These are phyloP conservation scores for Rhinogobius similis DNA, from an alignment of 2,113 vertebrate genomes.

Conservation along the genomic window DNA sequence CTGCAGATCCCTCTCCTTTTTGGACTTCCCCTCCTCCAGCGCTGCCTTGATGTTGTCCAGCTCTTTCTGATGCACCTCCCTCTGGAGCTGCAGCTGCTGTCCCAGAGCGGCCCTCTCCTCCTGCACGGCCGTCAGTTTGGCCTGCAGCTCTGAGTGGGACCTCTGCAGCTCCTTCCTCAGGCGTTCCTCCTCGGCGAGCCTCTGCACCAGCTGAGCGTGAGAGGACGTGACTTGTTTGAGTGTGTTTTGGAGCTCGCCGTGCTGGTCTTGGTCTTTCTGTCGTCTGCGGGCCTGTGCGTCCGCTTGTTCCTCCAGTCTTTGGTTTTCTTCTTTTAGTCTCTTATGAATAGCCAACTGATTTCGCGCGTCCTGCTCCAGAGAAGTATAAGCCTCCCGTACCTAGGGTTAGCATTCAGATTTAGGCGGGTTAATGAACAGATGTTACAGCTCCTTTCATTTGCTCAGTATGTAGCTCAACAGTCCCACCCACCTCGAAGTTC, in stretches of 20 bases:
- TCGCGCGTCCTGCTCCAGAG: conserved; percentile 78
- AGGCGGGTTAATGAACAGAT: no score
- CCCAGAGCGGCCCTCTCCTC: conserved; percentile 79
- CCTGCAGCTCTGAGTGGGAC: conserved; percentile 73
- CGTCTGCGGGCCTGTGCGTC: conserved; percentile 59
- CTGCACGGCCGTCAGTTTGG: conserved; percentile 68
- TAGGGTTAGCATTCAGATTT: conserved; percentile 21
- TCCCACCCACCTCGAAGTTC: no score
- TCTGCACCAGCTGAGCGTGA: conserved; percentile 78
- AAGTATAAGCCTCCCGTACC: conserved; percentile 72
- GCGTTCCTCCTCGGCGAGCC: conserved; percentile 81
- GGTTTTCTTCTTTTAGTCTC: conserved; percentile 80
- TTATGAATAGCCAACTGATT: conserved; percentile 73
- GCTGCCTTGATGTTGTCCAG: conserved; percentile 75
- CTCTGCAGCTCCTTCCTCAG: conserved; percentile 79
- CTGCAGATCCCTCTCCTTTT: conserved; percentile 80
- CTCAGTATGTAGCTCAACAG: no score
- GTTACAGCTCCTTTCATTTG: no score
- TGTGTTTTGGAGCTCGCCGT: conserved; percentile 78
- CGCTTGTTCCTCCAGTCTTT: conserved; percentile 77
- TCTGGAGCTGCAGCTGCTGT: conserved; percentile 86
- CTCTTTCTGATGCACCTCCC: conserved; percentile 86
- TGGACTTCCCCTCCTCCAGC: conserved; percentile 73
- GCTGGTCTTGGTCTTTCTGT: conserved; percentile 67
- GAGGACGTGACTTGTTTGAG: conserved; percentile 80